phyloP scores from a whole-genome alignment of 2,888 invertebrate species.

The Spicauda simplicius region DNA sequence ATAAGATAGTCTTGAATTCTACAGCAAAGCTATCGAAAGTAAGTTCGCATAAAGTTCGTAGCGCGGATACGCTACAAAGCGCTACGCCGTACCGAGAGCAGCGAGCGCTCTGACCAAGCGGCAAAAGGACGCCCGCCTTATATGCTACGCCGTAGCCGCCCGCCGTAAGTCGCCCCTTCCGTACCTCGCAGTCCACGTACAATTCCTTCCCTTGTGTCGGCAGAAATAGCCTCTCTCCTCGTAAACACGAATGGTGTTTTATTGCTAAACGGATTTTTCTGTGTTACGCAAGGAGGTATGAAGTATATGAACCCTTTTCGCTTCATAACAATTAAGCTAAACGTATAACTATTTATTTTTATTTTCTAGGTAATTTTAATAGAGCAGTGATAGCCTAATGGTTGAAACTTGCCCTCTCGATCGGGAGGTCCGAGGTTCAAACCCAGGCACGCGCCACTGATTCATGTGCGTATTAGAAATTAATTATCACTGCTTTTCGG shows the following conservation, averaged over 20 bases:
- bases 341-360: constrained; percentile 11
- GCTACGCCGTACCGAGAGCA: constrained; percentile 59
- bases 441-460: too few species aligned
- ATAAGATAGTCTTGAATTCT: not conserved
- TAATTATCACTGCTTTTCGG: too few species aligned
- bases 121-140: constrained; percentile 63
- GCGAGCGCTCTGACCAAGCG: constrained; percentile 64
- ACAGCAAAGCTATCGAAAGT: constrained; percentile 10
- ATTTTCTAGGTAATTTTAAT: too few species aligned
- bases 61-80: constrained; percentile 54
- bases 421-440: too few species aligned
- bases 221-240: constrained; percentile 32
- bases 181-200: constrained; percentile 9
- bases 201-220: constrained; percentile 26
- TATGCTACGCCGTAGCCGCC: constrained; percentile 50
- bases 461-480: too few species aligned
- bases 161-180: constrained; percentile 43
- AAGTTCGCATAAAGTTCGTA: constrained; percentile 35
- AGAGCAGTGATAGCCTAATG: too few species aligned
- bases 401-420: too few species aligned
- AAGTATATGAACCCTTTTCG: constrained; percentile 20
- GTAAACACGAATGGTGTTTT: constrained; percentile 35
- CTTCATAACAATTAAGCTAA: constrained; percentile 26
- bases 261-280: constrained; percentile 34
- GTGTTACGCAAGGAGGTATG: constrained; percentile 8